Percentiles rank a stretch among this genome's conserved stretches.
Evolutionary conservation across 2,888 invertebrate genomes (phyloP).

Genomic region (Ennomos erosarius): DNA sequence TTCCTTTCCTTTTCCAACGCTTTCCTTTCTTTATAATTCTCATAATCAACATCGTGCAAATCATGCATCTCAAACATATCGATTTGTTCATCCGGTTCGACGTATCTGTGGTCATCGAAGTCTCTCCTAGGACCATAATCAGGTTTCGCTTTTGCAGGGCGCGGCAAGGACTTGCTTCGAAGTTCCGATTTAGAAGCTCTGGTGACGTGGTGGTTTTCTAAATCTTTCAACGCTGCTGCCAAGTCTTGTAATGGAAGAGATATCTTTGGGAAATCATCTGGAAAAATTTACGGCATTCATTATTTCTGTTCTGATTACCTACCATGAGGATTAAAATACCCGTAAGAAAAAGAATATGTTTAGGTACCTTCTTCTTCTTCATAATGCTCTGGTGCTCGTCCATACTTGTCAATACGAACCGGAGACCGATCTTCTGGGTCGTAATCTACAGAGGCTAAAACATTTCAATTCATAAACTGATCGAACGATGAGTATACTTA

Average conservation of each 20-base stretch:
- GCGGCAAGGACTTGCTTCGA: conserved; percentile 74
- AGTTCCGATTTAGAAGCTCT: conserved; percentile 57
- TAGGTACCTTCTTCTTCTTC: conserved; percentile 53
- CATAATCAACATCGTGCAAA: conserved; percentile 73
- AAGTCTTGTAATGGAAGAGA: conserved; percentile 75
- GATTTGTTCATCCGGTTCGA: conserved; percentile 65
- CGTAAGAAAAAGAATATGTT: background rate
- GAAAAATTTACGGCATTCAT: conserved; percentile 32
- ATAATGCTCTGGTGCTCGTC: conserved; percentile 51
- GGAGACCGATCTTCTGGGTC: conserved; percentile 40
- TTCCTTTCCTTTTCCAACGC: conserved; percentile 61
- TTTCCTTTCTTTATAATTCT: conserved; percentile 80
- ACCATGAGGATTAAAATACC: too few relatives aligned
- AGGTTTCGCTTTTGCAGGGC: conserved; percentile 62
- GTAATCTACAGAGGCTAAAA: conserved; percentile 57
- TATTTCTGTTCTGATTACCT: too few relatives aligned
- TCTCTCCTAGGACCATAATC: conserved; percentile 69
- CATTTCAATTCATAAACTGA: conserved; percentile 5
- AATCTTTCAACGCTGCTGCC: conserved; percentile 73
- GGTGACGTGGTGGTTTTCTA: conserved; percentile 71
- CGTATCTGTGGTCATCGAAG: conserved; percentile 60
- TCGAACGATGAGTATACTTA: too few relatives aligned
- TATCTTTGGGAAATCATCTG: conserved; percentile 77
- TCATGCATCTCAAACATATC: conserved; percentile 78
- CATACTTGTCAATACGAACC: conserved; percentile 30